phyloP scores from a whole-genome alignment of 1,140 invertebrate species.

The Caerostris darwini region DNA sequence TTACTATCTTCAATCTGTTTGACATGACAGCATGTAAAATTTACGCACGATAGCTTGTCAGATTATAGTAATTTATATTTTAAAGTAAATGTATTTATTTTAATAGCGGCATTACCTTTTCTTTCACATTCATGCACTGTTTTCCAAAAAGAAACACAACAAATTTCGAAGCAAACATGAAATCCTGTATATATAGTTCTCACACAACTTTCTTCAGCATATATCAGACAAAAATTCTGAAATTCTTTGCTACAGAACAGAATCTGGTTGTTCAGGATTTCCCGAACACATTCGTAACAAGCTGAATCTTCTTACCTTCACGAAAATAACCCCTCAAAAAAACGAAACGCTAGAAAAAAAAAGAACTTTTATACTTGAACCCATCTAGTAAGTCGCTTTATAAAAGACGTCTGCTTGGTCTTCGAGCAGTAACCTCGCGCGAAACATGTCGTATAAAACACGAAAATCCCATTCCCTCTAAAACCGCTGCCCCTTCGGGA shows the following conservation, averaged over 20 bases:
- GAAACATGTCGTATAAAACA: conserved; percentile 56
- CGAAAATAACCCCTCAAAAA: background rate
- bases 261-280: background rate
- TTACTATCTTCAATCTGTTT: no score
- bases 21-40: no score
- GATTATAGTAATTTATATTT: no score
- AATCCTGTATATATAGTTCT: background rate
- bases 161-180: no score
- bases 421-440: background rate
- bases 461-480: conserved; percentile 55
- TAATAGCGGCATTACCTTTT: no score
- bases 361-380: background rate
- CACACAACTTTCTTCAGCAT: background rate
- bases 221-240: background rate
- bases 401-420: conserved; percentile 9
- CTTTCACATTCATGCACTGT: no score
- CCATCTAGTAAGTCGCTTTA: background rate
- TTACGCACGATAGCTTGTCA: no score
- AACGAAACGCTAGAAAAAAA: background rate
- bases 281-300: background rate
- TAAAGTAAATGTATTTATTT: no score
- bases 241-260: background rate
- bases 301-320: background rate
- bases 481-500: background rate
- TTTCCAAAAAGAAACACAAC: no score